Base-by-base conservation (phyloP, 2,797 vertebrate genomes). In the Malacoctenus gilli region DNA sequence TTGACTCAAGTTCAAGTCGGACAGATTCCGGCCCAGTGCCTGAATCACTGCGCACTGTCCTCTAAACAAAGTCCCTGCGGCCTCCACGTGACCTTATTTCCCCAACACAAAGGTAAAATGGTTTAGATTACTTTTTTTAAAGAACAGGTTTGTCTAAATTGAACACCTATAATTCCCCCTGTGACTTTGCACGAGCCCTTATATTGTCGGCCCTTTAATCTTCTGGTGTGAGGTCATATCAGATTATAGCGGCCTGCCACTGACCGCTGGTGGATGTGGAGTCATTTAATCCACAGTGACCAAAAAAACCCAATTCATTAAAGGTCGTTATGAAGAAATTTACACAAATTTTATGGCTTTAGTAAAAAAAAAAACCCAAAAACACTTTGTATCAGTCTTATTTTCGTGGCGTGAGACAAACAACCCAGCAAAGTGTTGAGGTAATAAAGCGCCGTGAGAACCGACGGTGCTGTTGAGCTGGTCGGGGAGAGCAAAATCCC, bases 11-110 rank as follows among this genome's bases (percentile, higher is more conserved):
- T 52, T 74, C 74, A 83, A 82, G 80, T 85, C 83, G 72, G 83
- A 90, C 86, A 51, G 71, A 86, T 88, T 77, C 72, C 57, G 83
- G n/a, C n/a, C n/a, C n/a, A n/a, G n/a, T n/a, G n/a, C n/a, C n/a
- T n/a, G n/a, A n/a, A n/a, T n/a, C n/a, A n/a, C 66, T 77, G 85
- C 66, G 64, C 48, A 23, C 50, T 52, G 62, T 71, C 54, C 68
- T 87, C 75, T 64, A 89, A 87, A 89, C 85, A 86, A 75, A 61
- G 50, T 46, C n/a, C n/a, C n/a, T n/a, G n/a, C n/a, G n/a, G n/a
- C n/a, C n/a, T n/a, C n/a, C n/a, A n/a, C n/a, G n/a, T 89, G 85
- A 90, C 84, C 86, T 71, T 73, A 63, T 43, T 35, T 57, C 65
- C 60, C 60, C 58, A 52, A 40, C 4, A 38, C 59, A 47, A 36